Evolutionary conservation across 2,113 vertebrate genomes (phyloP).

Genomic region (Pollimyrus isidori): DNA sequence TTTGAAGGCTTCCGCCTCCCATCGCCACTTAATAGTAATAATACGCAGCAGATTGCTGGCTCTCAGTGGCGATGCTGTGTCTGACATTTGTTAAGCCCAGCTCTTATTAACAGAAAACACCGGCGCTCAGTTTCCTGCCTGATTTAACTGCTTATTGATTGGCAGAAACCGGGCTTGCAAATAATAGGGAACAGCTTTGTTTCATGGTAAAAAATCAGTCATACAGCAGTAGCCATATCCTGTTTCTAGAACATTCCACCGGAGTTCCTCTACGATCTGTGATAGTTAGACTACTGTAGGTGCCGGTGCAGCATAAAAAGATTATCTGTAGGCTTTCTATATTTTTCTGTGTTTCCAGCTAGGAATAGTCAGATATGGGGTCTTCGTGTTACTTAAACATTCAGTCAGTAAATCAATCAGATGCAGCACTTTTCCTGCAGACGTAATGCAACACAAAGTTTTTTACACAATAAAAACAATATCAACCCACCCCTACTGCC

Average conservation of each 20-base stretch:
- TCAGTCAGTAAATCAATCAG: too few relatives aligned
- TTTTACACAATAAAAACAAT: too few relatives aligned
- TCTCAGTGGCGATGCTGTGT: not conserved
- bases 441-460: too few relatives aligned
- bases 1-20: not conserved
- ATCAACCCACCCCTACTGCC: too few relatives aligned
- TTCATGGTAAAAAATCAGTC: not conserved
- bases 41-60: not conserved
- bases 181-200: not conserved
- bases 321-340: not conserved
- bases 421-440: too few relatives aligned
- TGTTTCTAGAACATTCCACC: not conserved
- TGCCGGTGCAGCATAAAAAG: not conserved
- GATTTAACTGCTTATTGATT: conserved; percentile 5
- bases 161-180: not conserved
- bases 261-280: not conserved
- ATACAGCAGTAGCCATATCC: not conserved
- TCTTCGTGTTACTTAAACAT: not conserved
- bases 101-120: not conserved
- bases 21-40: not conserved
- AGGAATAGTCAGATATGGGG: not conserved
- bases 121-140: not conserved
- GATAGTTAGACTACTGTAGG: not conserved
- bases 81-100: not conserved
- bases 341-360: not conserved